Conservation (phyloP, 2,797 vertebrate genomes). For the Enteromius trimaculatus region DNA sequence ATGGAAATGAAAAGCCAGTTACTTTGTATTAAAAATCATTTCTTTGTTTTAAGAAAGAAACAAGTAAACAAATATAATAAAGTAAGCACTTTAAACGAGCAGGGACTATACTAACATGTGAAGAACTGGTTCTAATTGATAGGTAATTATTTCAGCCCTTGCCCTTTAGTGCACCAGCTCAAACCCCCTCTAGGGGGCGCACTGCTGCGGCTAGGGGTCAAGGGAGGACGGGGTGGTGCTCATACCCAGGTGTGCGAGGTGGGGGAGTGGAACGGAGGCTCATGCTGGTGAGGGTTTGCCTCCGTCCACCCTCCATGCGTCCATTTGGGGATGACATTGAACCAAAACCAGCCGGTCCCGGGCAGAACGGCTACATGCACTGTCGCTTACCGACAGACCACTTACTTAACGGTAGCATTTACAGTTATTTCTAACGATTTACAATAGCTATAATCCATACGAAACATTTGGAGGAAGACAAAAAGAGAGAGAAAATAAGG, state of each 20-base stretch:
- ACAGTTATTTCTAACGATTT: background rate
- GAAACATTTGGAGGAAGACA: slow-evolving; percentile 33
- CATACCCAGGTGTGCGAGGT: slow-evolving; percentile 84
- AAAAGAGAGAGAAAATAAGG: slow-evolving; percentile 35
- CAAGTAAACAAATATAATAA: slow-evolving; percentile 16
- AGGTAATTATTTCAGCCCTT: slow-evolving; percentile 37
- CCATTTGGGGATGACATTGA: slow-evolving; percentile 76
- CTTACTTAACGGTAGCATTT: slow-evolving; percentile 52
- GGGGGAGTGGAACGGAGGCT: slow-evolving; percentile 80
- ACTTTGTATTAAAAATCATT: background rate
- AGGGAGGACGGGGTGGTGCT: slow-evolving; percentile 78
- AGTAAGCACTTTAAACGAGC: slow-evolving; percentile 8
- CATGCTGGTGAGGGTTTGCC: slow-evolving; percentile 84
- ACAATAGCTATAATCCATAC: slow-evolving; percentile 36
- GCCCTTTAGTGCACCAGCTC: slow-evolving; percentile 56
- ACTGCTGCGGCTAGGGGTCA: slow-evolving; percentile 46
- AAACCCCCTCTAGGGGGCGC: slow-evolving; percentile 58
- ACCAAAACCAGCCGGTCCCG: slow-evolving; percentile 72
- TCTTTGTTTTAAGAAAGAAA: slow-evolving; percentile 31
- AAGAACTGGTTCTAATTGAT: slow-evolving; percentile 39
- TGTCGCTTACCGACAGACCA: slow-evolving; percentile 69
- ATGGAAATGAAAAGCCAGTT: background rate
- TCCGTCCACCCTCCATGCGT: slow-evolving; percentile 76
- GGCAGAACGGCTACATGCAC: slow-evolving; percentile 82
- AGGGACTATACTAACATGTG: slow-evolving; percentile 33